A percentile compares a stretch with the other conserved stretches of the same genome.
Conservation (phyloP, 2,797 vertebrate species). For the Peromyscus nudipes region DNA sequence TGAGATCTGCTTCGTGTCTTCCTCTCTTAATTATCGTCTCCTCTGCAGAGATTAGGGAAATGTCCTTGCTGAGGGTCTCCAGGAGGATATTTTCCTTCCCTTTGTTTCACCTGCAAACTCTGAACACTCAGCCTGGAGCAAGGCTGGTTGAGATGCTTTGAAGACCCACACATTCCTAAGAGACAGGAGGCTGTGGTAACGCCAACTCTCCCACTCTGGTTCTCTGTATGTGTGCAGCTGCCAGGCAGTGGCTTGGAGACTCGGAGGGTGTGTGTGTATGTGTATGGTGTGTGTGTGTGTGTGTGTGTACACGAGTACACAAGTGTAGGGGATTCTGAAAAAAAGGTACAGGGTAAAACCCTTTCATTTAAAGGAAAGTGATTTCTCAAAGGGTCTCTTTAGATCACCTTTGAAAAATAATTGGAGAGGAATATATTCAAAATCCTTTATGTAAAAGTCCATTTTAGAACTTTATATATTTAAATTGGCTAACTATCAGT, state of each 20-base stretch:
- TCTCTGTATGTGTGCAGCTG: background rate
- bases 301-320: too few species aligned
- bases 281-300: background rate
- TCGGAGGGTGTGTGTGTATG: background rate
- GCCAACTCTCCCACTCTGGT: background rate
- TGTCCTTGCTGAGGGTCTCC: background rate
- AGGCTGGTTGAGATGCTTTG: background rate
- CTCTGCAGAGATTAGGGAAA: background rate
- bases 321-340: background rate
- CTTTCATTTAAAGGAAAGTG: background rate
- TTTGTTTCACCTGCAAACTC: slow-evolving; percentile 4
- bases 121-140: background rate
- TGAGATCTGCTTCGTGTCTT: background rate
- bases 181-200: background rate
- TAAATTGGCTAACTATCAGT: slow-evolving; percentile 8
- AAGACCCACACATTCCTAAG: background rate
- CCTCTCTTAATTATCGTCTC: slow-evolving; percentile 5
- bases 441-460: background rate
- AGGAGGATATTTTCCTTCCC: background rate
- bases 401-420: slow-evolving; percentile 34
- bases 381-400: background rate
- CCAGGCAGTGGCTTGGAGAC: background rate
- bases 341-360: background rate
- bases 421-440: background rate
- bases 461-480: slow-evolving; percentile 23